Evolutionary conservation across 2,797 vertebrate genomes (phyloP), one percentile per base, ranked within the genome.

Genomic region (Intellagama lesueurii): DNA sequence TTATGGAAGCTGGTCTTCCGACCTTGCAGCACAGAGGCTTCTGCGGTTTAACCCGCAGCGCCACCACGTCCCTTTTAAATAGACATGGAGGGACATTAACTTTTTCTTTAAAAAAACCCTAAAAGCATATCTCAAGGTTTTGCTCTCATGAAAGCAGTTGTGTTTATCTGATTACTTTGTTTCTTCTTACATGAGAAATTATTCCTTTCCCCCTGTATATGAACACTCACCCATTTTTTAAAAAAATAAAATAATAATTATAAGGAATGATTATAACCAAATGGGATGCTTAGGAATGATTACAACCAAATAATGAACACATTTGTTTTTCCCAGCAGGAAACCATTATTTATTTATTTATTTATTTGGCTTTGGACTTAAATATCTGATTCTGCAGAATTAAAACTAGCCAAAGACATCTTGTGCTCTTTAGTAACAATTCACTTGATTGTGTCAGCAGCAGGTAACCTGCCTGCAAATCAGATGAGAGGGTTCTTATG

Each of bases 351-450:
- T 91, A n/a, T 66, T 90, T 80, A 90, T 40, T 40, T 40, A 2
- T 40, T 40, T 40, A 2, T 40, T 40, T 40, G 85, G 75, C 35
- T 64, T 76, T 93, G 76, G 90, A 91, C 77, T 83, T 83, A 2
- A 85, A 89, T 91, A 91, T 94, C 96, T 91, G 90, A 66, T 93
- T 95, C 2, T 95, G 94, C 87, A 92, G 89, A 93, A 88, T 92
- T 94, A 91, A 94, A 93, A 94, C 94, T 90, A 81, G 94, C 91
- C 92, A 91, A 92, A 95, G 44, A 95, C 88, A 94, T 64, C 79
- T 32, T 91, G 89, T 47, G 87, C 28, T 49, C 49, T 32, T 94
- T 64, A 64, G 60, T 24, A 64, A 19, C 69, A 90, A 81, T 44
- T 82, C 84, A 91, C 91, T 88, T 94, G 68, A 66, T 87, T 72